Evolutionary conservation across 1,140 invertebrate genomes (phyloP).

Genomic region (Chlorops oryzae): DNA sequence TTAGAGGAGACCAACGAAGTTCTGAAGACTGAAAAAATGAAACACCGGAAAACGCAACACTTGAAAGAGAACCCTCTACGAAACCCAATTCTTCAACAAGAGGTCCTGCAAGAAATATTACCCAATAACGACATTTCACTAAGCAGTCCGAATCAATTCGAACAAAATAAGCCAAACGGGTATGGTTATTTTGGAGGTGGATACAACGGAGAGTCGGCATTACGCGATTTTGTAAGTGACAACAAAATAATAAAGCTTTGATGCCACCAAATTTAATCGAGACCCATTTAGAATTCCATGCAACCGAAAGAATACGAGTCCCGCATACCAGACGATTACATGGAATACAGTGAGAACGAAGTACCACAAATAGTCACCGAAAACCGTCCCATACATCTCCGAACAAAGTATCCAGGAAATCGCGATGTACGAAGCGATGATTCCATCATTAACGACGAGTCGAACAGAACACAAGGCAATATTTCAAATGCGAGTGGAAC

Average conservation of each 20-base stretch:
- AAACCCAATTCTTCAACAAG: conserved; percentile 19
- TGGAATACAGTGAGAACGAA: conserved; percentile 16
- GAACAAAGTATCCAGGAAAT: conserved; percentile 41
- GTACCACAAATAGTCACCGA: conserved; percentile 2
- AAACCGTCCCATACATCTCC: conserved; percentile 36
- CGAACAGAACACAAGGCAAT: conserved; percentile 2
- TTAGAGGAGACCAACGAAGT: conserved; percentile 12
- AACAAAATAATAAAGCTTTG: too few relatives aligned
- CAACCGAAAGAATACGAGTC: conserved; percentile 18
- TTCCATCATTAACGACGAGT: conserved; percentile 6
- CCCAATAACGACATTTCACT: conserved; percentile 30
- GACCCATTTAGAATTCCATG: too few relatives aligned
- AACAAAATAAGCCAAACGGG: too few relatives aligned
- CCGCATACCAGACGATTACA: conserved; percentile 12
- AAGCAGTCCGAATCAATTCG: too few relatives aligned
- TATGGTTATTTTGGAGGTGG: too few relatives aligned
- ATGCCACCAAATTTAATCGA: too few relatives aligned
- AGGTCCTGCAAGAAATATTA: conserved; percentile 28
- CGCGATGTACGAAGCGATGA: conserved; percentile 39
- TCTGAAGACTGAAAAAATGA: conserved; percentile 1
- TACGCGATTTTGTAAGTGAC: too few relatives aligned
- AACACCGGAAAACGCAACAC: neutral
- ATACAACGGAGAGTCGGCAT: too few relatives aligned
- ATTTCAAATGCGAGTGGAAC: conserved; percentile 1
- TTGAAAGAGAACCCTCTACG: conserved; percentile 7